Percentiles rank a stretch among this genome's conserved stretches.
Conservation (phyloP, 2,113 vertebrate species). For the Carollia perspicillata region DNA sequence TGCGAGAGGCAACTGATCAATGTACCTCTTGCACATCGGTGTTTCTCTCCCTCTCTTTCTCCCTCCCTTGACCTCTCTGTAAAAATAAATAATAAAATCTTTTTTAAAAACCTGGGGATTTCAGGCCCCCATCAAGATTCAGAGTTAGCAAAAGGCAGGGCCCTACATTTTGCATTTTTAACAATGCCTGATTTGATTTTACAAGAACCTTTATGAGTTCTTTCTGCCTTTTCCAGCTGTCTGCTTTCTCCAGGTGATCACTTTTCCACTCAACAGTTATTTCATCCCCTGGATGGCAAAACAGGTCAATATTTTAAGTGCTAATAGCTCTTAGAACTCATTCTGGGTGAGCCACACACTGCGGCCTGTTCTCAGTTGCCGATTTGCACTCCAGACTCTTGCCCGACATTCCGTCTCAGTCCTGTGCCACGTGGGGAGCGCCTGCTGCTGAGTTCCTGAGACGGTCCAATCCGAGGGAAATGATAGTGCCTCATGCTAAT, state of each 20-base stretch:
- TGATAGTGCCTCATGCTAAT: neutral
- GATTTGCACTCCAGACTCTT: constrained; percentile 31
- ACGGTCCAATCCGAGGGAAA: constrained; percentile 17
- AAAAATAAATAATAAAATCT: no score
- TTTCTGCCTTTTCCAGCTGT: neutral
- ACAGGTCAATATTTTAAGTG: neutral
- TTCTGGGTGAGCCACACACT: neutral
- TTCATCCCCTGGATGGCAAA: neutral
- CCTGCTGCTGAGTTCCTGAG: constrained; percentile 36
- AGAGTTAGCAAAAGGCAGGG: neutral
- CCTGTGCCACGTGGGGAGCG: neutral
- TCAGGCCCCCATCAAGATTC: neutral
- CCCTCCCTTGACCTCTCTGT: no score
- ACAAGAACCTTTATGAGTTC: neutral
- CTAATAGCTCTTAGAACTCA: neutral
- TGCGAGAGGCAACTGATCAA: no score
- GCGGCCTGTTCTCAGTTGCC: constrained; percentile 4
- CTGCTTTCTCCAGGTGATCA: neutral
- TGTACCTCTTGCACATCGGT: no score
- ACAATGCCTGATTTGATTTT: neutral
- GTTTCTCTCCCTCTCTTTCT: no score
- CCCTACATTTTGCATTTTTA: neutral
- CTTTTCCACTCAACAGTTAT: neutral
- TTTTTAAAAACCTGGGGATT: neutral
- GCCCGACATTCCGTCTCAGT: constrained; percentile 7